Conservation (phyloP, 2,113 vertebrate species). For the human region DNA sequence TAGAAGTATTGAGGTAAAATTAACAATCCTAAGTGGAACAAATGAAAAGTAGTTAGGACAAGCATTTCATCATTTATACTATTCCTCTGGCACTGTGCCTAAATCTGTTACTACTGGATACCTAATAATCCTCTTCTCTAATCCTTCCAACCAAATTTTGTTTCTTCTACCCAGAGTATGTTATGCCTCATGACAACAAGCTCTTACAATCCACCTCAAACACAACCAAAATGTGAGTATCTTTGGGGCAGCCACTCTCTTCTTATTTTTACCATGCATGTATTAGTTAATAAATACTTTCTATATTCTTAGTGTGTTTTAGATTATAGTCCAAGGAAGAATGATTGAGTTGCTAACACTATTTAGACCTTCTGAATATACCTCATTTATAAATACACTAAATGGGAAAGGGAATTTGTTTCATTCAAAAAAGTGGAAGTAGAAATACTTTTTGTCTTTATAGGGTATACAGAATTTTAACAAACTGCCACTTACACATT, state of each 20-base stretch:
- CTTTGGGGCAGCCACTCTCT: not conserved
- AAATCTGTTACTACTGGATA: not conserved
- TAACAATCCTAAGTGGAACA: not conserved
- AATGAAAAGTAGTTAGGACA: not conserved
- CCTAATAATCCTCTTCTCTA: not conserved
- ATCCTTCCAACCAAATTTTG: not conserved
- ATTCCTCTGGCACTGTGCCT: not conserved
- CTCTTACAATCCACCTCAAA: not conserved
- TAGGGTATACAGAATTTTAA: not conserved
- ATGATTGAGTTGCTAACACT: not conserved
- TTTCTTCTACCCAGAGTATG: not conserved
- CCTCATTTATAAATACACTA: not conserved
- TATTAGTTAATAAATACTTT: not conserved
- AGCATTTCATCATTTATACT: not conserved
- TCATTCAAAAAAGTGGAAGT: not conserved
- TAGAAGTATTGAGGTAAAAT: not conserved
- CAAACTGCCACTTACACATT: not conserved
- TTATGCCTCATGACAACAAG: not conserved
- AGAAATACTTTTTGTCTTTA: not conserved
- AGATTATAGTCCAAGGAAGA: not conserved
- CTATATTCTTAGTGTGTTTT: not conserved
- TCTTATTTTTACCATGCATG: not conserved
- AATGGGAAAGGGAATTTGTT: not conserved
- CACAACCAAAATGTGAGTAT: not conserved
- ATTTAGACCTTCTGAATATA: not conserved